Conservation (phyloP, 2,113 vertebrate genomes). For the Fregetta grallaria region DNA sequence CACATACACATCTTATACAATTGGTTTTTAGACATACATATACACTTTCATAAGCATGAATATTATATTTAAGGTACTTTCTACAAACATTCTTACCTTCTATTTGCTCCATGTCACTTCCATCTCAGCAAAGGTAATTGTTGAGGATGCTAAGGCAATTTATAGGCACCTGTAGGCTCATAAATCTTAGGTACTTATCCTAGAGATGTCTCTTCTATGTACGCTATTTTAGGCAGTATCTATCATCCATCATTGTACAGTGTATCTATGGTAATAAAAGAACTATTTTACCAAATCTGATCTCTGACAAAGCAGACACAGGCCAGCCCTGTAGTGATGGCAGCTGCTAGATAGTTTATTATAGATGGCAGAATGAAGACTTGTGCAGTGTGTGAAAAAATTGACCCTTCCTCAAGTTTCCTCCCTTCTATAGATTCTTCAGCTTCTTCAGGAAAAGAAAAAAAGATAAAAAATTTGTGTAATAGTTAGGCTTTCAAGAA, state of each 20-base stretch:
- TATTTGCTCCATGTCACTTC: not conserved
- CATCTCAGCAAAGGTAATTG: not conserved
- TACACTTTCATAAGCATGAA: not conserved
- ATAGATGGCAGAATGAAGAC: not conserved
- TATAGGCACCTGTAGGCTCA: not conserved
- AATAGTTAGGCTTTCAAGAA: not conserved
- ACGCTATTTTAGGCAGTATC: not conserved
- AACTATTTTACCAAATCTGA: not conserved
- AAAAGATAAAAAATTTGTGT: not conserved
- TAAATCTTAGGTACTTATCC: constrained; percentile 6
- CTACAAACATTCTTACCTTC: not conserved
- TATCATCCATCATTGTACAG: not conserved
- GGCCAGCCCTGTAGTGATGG: not conserved
- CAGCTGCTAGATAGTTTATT: not conserved
- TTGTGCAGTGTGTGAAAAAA: not conserved
- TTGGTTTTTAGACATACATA: not conserved
- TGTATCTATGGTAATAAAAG: not conserved
- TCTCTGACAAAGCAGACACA: not conserved
- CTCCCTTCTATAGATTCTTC: not conserved
- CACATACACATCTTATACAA: not conserved
- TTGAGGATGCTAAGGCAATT: not conserved
- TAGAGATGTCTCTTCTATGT: not conserved
- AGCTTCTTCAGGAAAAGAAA: not conserved
- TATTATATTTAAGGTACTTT: not conserved
- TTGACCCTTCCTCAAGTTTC: not conserved